phyloP scores from a whole-genome alignment of 2,113 vertebrate species.

The Sula dactylatra region DNA sequence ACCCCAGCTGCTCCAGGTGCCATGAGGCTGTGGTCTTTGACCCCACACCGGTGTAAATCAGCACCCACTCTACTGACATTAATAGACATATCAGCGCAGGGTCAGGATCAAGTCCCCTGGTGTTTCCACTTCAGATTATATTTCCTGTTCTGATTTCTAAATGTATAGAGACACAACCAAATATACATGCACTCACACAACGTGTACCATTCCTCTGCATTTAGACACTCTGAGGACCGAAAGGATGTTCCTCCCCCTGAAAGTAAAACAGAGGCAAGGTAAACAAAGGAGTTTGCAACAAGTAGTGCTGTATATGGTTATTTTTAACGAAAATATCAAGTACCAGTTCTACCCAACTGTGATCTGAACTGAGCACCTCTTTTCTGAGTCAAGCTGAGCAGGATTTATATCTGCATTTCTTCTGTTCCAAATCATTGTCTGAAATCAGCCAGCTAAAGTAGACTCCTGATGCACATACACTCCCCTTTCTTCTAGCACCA shows the following conservation, averaged over 20 bases:
- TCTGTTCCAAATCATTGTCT: not conserved
- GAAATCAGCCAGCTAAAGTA: not conserved
- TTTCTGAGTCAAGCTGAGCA: not conserved
- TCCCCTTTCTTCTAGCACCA: not conserved
- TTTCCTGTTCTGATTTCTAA: not conserved
- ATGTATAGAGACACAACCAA: not conserved
- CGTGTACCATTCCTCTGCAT: not conserved
- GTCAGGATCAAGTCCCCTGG: not conserved
- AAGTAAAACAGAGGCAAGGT: not conserved
- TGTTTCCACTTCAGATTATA: not conserved
- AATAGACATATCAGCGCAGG: not conserved
- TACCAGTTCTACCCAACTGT: not conserved
- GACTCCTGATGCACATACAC: not conserved
- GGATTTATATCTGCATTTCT: not conserved
- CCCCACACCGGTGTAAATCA: not conserved
- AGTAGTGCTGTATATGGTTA: not conserved
- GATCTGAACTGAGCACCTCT: not conserved
- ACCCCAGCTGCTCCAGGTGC: not conserved
- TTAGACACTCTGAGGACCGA: not conserved
- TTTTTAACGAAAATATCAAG: conserved; percentile 13
- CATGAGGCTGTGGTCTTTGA: not conserved
- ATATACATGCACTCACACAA: not conserved
- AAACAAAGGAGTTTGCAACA: not conserved
- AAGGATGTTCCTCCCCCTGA: not conserved
- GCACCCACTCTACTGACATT: not conserved